Percentiles rank a stretch among this genome's conserved stretches.
These are phyloP conservation scores for Axea sp. DNA, from an alignment of 2,888 invertebrate genomes.

Conservation along the genomic window DNA sequence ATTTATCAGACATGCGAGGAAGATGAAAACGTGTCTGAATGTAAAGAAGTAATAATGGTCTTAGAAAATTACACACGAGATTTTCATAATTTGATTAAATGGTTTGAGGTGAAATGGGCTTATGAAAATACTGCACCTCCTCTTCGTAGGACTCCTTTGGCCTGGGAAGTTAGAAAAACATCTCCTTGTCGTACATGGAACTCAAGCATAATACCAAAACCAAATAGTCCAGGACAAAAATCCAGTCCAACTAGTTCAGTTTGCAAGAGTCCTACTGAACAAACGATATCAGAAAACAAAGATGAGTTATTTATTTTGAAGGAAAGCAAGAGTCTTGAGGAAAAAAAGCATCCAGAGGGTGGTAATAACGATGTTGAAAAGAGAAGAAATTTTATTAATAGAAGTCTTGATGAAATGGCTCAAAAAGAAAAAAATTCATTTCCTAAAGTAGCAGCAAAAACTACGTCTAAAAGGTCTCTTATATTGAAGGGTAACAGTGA, in stretches of 20 bases:
- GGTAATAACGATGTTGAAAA: slow-evolving; percentile 67
- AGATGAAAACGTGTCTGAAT: slow-evolving; percentile 95
- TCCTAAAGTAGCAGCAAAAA: slow-evolving; percentile 67
- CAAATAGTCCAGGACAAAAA: slow-evolving; percentile 78
- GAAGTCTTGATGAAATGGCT: slow-evolving; percentile 62
- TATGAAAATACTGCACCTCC: slow-evolving; percentile 93
- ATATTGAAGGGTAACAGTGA: slow-evolving; percentile 60
- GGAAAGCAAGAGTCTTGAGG: slow-evolving; percentile 60
- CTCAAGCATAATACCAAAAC: slow-evolving; percentile 69
- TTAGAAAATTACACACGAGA: slow-evolving; percentile 96
- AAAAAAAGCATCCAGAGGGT: slow-evolving; percentile 70
- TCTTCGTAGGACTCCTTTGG: slow-evolving; percentile 91
- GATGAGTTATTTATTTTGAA: slow-evolving; percentile 62
- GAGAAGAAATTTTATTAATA: slow-evolving; percentile 65
- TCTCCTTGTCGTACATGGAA: slow-evolving; percentile 79
- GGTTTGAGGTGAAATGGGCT: slow-evolving; percentile 95
- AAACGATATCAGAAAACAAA: slow-evolving; percentile 64
- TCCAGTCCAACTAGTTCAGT: slow-evolving; percentile 70
- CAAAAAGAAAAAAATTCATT: slow-evolving; percentile 68
- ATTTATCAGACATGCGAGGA: slow-evolving; percentile 97
- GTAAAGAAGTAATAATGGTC: slow-evolving; percentile 97
- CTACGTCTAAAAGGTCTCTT: slow-evolving; percentile 65
- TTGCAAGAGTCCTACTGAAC: slow-evolving; percentile 76
- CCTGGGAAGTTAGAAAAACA: slow-evolving; percentile 97
- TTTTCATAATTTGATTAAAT: slow-evolving; percentile 95